Conservation (phyloP, 2,113 vertebrate genomes). For the Nipponia nippon region DNA sequence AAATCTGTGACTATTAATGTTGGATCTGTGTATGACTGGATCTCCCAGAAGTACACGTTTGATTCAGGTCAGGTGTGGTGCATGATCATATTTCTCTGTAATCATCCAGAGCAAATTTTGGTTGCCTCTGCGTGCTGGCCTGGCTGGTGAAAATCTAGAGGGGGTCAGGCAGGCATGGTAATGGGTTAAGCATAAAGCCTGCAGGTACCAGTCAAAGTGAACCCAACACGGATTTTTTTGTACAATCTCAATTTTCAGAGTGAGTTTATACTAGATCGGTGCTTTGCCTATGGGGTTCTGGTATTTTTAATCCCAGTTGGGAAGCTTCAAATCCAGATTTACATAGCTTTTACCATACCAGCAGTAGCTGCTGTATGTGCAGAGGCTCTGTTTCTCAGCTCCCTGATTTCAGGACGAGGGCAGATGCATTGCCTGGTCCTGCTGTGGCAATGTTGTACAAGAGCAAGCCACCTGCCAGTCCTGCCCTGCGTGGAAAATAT, state of each 20-base stretch:
- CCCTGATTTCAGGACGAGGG: background rate
- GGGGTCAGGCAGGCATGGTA: background rate
- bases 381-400: background rate
- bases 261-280: background rate
- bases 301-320: background rate
- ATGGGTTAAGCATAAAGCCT: background rate
- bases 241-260: background rate
- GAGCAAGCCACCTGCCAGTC: background rate
- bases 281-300: background rate
- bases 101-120: background rate
- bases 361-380: background rate
- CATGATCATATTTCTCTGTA: background rate
- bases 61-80: background rate
- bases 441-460: background rate
- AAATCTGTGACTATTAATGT: background rate
- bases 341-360: background rate
- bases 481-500: background rate
- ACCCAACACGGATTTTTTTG: background rate
- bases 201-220: background rate
- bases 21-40: background rate
- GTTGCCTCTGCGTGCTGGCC: background rate
- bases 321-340: background rate
- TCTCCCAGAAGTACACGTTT: conserved; percentile 12
- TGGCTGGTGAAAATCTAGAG: background rate
- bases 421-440: background rate